phyloP scores from a whole-genome alignment of 2,888 invertebrate species.

The Baccha elongata region DNA sequence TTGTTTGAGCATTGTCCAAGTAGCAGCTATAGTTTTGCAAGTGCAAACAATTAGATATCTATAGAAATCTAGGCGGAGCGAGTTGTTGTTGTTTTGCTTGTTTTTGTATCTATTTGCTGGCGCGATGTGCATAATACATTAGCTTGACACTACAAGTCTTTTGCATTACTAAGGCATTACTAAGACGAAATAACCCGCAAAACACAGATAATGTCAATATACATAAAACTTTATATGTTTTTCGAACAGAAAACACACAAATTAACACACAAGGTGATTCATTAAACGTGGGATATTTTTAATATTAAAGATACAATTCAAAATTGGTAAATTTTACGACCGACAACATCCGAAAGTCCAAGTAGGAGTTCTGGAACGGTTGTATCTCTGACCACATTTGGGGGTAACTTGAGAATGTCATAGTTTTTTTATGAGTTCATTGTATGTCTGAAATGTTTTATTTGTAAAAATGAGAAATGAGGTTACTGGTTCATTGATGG shows the following conservation, averaged over 20 bases:
- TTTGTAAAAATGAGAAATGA: slow-evolving; percentile 4
- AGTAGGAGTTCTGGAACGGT: slow-evolving; percentile 16
- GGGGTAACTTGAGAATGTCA: slow-evolving; percentile 23
- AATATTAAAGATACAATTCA: neutral
- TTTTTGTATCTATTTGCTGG: neutral
- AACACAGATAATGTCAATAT: neutral
- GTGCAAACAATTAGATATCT: too few relatives aligned
- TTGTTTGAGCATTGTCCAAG: too few relatives aligned
- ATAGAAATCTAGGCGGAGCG: too few relatives aligned
- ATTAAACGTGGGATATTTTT: slow-evolving; percentile 21
- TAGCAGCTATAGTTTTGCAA: too few relatives aligned
- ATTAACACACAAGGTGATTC: slow-evolving; percentile 17
- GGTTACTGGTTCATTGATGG: slow-evolving; percentile 19
- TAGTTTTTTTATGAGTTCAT: neutral
- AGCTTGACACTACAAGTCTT: neutral
- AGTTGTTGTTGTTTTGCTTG: too few relatives aligned
- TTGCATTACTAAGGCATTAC: neutral
- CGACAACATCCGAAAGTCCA: neutral
- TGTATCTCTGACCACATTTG: neutral
- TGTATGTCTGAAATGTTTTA: neutral
- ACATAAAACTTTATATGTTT: neutral
- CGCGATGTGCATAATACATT: neutral
- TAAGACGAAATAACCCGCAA: neutral
- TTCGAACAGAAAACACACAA: neutral
- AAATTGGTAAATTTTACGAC: neutral